Evolutionary conservation across 64 coral and sea anemone species (phyloP).

Genomic region (Orbicella faveolata): DNA sequence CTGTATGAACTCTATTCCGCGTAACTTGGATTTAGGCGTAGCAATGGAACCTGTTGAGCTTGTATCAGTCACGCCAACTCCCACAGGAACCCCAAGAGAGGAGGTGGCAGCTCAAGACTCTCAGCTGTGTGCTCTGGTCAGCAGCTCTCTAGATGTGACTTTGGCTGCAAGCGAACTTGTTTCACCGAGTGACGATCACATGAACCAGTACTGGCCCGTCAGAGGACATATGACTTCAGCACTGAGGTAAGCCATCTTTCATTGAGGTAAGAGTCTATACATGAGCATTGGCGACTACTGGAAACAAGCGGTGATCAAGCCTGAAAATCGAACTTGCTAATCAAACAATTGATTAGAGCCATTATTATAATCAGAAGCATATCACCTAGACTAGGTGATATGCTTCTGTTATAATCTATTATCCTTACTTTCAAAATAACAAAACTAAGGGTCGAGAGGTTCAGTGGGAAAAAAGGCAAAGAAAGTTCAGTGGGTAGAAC

Average conservation of each 20-base stretch:
- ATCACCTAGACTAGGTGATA: no score
- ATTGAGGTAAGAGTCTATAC: no score
- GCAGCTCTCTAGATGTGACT: constrained; percentile 39
- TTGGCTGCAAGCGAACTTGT: constrained; percentile 27
- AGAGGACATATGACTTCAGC: constrained; percentile 50
- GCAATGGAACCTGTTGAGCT: constrained; percentile 83
- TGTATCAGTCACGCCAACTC: constrained; percentile 48
- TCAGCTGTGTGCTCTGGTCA: neutral
- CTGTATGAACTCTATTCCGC: constrained; percentile 76
- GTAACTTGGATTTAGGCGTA: constrained; percentile 53
- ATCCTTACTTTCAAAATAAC: no score
- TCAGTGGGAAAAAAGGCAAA: no score
- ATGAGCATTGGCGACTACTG: no score
- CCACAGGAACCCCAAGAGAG: constrained; percentile 39
- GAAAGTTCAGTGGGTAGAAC: neutral
- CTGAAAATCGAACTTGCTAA: neutral
- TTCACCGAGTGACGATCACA: constrained; percentile 21
- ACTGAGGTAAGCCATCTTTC: constrained; percentile 51
- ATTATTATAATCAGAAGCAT: neutral
- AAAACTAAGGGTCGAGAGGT: no score
- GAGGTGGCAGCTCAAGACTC: constrained; percentile 16
- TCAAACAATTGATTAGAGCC: neutral
- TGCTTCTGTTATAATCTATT: no score
- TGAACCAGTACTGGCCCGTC: constrained; percentile 6
- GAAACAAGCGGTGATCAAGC: neutral